Conservation (phyloP, 2,888 invertebrate species). For the Nysson spinosus region DNA sequence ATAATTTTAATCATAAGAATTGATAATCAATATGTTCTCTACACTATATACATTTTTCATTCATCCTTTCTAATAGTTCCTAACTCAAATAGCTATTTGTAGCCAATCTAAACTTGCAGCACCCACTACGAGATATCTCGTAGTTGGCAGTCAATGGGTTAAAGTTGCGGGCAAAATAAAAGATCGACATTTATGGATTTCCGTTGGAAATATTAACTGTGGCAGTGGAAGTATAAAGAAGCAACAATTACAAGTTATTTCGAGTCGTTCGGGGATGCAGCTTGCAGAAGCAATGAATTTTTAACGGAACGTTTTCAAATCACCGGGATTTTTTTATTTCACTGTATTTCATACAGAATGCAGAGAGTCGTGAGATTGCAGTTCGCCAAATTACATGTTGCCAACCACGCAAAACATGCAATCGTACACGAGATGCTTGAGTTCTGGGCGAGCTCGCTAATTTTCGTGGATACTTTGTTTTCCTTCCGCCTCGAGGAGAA, state of each 20-base stretch:
- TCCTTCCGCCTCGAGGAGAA: not conserved
- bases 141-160: no score
- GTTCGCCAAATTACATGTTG: constrained; percentile 22
- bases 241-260: not conserved
- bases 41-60: no score
- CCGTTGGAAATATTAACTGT: no score
- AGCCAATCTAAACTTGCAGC: no score
- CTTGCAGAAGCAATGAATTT: not conserved
- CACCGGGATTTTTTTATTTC: constrained; percentile 3
- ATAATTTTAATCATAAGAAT: no score
- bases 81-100: no score
- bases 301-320: constrained; percentile 15
- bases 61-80: no score
- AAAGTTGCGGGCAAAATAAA: no score
- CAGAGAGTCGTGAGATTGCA: constrained; percentile 3
- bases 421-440: not conserved
- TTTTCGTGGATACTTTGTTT: constrained; percentile 21
- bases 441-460: constrained; percentile 1
- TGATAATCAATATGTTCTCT: no score
- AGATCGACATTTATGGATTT: no score
- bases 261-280: not conserved
- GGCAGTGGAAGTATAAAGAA: no score
- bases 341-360: constrained; percentile 9
- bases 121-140: no score
- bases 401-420: constrained; percentile 13